These are phyloP conservation scores for Potamarius usumacintae DNA, from an alignment of 2,113 vertebrate genomes.

Conservation along the genomic window DNA sequence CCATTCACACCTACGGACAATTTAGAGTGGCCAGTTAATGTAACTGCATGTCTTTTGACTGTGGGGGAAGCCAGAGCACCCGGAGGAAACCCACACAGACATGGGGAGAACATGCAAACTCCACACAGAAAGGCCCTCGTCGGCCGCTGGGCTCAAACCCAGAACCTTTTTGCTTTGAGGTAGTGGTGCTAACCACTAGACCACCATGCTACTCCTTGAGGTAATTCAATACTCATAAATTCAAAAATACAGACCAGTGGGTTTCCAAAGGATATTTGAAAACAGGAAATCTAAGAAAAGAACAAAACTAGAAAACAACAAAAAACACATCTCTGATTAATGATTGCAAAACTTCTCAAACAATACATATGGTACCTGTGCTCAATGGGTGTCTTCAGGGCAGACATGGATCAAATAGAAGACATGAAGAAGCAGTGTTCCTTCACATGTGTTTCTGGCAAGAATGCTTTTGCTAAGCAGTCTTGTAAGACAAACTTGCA, in stretches of 20 bases:
- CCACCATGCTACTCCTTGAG: no score
- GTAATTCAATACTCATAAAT: neutral
- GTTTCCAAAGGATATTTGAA: neutral
- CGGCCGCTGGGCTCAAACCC: no score
- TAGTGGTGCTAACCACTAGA: no score
- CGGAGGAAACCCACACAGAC: no score
- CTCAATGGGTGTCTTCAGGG: neutral
- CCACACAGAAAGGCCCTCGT: no score
- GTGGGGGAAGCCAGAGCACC: no score
- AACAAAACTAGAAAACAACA: neutral
- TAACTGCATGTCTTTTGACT: no score
- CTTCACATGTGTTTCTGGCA: neutral
- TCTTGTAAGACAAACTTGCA: constrained; percentile 8
- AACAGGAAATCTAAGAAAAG: neutral
- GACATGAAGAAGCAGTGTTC: neutral
- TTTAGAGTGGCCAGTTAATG: no score
- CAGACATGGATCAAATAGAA: neutral
- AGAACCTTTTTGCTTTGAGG: no score
- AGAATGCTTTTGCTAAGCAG: neutral
- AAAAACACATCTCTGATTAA: neutral
- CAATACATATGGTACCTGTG: neutral
- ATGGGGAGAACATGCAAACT: no score
- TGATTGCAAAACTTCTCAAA: neutral
- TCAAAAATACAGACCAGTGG: neutral
- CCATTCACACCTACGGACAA: no score